A percentile compares a stretch with the other conserved stretches of the same genome.
Evolutionary conservation across 2,797 vertebrate genomes (phyloP).

Genomic region (Cheirogaleus major): DNA sequence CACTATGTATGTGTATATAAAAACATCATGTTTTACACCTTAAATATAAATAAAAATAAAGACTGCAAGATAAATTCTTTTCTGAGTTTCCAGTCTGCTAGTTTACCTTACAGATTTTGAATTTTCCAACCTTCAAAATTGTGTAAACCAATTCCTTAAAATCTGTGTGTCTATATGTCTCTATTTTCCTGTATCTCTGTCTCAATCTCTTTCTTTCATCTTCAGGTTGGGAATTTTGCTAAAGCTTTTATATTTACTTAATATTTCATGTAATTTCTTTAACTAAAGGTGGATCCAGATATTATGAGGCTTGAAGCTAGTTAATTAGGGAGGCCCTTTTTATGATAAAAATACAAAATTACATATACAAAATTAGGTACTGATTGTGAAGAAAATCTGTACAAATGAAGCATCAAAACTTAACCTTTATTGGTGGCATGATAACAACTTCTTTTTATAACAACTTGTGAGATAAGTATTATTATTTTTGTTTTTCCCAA

Average conservation of each 20-base stretch:
- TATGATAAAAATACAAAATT: not conserved
- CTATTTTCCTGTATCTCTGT: not conserved
- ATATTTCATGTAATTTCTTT: not conserved
- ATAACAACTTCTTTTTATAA: not conserved
- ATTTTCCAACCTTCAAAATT: not conserved
- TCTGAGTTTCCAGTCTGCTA: not conserved
- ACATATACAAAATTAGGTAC: not conserved
- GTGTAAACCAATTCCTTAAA: not conserved
- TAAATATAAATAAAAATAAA: not conserved
- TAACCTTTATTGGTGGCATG: not conserved
- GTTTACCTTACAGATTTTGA: not conserved
- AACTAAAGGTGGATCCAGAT: not conserved
- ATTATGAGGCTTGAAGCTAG: not conserved
- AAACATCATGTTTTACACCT: not conserved
- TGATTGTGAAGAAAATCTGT: not conserved
- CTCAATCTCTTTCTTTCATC: not conserved
- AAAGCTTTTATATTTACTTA: conserved; percentile 12
- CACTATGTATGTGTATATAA: not conserved
- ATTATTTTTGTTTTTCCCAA: not conserved
- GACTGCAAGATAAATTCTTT: not conserved
- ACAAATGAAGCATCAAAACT: not conserved
- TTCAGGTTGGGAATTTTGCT: not conserved
- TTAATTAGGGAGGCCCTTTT: not conserved
- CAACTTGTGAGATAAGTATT: not conserved
- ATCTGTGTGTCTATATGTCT: not conserved